Conservation (phyloP, 2,888 invertebrate species). For the Campoletis raptor region DNA sequence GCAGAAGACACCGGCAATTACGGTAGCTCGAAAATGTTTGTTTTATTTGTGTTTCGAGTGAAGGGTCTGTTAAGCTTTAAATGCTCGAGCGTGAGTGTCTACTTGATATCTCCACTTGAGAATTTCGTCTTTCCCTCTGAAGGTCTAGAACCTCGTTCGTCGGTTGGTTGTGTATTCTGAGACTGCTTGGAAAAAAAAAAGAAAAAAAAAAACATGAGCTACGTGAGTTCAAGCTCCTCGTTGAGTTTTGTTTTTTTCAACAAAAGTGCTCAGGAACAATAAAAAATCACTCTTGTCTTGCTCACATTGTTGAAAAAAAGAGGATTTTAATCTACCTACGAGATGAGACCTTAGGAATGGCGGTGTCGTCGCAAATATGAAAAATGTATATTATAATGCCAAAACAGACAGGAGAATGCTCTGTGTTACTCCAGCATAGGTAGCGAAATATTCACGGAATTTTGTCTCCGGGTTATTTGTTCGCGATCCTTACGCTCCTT, state of each 20-base stretch:
- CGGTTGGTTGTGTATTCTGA: conserved; percentile 33
- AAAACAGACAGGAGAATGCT: conserved; percentile 12
- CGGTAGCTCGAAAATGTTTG: conserved; percentile 2
- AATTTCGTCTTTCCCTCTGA: conserved; percentile 17
- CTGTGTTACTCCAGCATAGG: background rate
- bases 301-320: conserved; percentile 38
- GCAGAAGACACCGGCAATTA: background rate
- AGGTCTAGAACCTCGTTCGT: conserved; percentile 29
- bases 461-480: background rate
- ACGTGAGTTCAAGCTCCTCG: background rate
- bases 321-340: conserved; percentile 56
- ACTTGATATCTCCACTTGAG: conserved; percentile 22
- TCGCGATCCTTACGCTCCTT: background rate
- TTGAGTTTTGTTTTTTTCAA: background rate
- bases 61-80: conserved; percentile 8
- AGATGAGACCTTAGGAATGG: conserved; percentile 15
- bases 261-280: background rate
- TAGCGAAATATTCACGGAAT: conserved; percentile 5
- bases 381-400: conserved; percentile 45
- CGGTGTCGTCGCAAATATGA: conserved; percentile 4
- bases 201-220: background rate
- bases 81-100: conserved; percentile 24
- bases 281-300: conserved; percentile 54
- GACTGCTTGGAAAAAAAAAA: conserved; percentile 5
- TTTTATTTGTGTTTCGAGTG: conserved; percentile 8